These are phyloP conservation scores for Pygathrix nemaeus DNA, from an alignment of 2,113 vertebrate genomes.

Conservation along the genomic window DNA sequence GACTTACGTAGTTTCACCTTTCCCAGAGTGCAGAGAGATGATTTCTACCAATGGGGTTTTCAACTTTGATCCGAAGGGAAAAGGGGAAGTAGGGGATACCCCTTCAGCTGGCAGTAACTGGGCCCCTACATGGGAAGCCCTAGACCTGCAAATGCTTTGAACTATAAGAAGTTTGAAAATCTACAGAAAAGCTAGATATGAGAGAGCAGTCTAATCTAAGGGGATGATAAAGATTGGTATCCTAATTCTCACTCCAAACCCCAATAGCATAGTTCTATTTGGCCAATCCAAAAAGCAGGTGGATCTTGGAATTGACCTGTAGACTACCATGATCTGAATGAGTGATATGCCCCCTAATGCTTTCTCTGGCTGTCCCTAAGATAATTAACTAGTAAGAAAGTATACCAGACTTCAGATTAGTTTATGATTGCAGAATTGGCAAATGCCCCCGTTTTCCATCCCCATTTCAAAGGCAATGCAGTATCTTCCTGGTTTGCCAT, in stretches of 20 bases:
- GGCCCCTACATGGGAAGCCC: background rate
- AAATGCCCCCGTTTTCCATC: background rate
- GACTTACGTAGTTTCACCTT: background rate
- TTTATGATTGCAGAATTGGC: background rate
- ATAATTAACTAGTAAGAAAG: background rate
- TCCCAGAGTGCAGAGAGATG: background rate
- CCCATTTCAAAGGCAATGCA: background rate
- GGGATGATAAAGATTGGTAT: too few relatives aligned
- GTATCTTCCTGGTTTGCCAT: background rate
- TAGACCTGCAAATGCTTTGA: background rate
- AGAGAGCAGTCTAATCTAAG: background rate
- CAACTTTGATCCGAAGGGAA: fast-evolving
- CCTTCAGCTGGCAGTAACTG: background rate
- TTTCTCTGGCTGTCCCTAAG: background rate
- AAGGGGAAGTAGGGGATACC: background rate
- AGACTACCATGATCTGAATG: fast-evolving
- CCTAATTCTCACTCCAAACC: background rate
- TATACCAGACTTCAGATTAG: background rate
- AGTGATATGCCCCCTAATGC: background rate
- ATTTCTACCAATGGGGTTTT: background rate
- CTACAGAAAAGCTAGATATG: background rate
- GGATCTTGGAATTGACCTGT: background rate
- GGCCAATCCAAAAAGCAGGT: background rate
- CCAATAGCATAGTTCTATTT: fast-evolving
- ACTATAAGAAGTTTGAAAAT: background rate